These are phyloP conservation scores for Halotydeus destructor DNA, from an alignment of 1,140 invertebrate genomes.

Conservation along the genomic window DNA sequence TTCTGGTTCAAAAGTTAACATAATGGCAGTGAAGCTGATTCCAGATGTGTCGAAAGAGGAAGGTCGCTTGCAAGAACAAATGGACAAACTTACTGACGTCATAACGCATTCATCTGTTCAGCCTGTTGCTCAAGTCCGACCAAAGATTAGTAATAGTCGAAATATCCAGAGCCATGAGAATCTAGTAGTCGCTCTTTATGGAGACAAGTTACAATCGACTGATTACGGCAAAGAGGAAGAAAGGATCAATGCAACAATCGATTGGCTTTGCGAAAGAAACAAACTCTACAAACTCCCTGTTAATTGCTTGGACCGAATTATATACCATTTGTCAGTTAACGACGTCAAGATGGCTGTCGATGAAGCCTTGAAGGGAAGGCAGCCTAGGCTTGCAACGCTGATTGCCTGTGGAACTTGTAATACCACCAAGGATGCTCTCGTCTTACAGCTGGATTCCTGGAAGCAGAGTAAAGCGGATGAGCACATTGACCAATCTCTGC, in stretches of 20 bases:
- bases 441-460: conserved; percentile 11
- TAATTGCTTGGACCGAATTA: conserved; percentile 1
- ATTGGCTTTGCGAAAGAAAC: conserved; percentile 10
- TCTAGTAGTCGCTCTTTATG: conserved; percentile 13
- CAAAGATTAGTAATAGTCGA: background rate
- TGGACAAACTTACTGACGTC: conserved; percentile 1
- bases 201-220: background rate
- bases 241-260: conserved; percentile 6
- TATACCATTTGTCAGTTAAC: conserved; percentile 12
- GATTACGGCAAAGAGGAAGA: conserved; percentile 9
- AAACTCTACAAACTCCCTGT: conserved; percentile 1
- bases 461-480: conserved; percentile 7
- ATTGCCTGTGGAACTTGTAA: conserved; percentile 8
- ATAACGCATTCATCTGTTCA: background rate
- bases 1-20: conserved; percentile 4
- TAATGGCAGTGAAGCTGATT: conserved; percentile 9
- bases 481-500: conserved; percentile 7
- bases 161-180: conserved; percentile 2
- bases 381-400: conserved; percentile 9
- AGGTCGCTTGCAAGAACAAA: conserved; percentile 5
- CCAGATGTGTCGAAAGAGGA: background rate
- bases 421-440: conserved; percentile 1
- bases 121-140: conserved; percentile 6
- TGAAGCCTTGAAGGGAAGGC: conserved; percentile 6
- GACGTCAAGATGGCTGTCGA: conserved; percentile 11